These are phyloP conservation scores for Albula goreensis DNA, from an alignment of 2,113 vertebrate genomes.

Conservation along the genomic window DNA sequence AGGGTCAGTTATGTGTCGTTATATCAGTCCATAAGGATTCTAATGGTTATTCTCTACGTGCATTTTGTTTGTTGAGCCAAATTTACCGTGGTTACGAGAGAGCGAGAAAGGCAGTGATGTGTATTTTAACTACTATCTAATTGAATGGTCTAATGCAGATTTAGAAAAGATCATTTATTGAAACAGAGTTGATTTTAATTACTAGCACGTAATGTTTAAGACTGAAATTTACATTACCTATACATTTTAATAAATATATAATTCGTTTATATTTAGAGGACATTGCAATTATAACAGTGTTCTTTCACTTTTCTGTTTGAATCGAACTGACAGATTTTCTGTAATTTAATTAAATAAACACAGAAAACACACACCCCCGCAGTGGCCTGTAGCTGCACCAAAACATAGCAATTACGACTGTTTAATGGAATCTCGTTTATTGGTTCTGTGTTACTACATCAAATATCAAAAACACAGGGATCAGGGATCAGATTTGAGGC, in stretches of 20 bases:
- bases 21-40: no score
- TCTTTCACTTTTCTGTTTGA: not conserved
- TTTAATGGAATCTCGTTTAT: not conserved
- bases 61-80: not conserved
- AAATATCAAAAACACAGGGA: not conserved
- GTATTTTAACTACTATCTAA: no score
- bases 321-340: not conserved
- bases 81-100: not conserved
- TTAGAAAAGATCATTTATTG: no score
- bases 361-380: not conserved
- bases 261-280: no score
- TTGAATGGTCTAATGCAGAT: no score
- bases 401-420: not conserved
- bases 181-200: no score
- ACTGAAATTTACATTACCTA: no score
- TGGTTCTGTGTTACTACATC: conserved; percentile 2
- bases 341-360: not conserved
- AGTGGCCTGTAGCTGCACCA: conserved; percentile 6
- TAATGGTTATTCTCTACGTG: not conserved
- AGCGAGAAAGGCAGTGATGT: not conserved
- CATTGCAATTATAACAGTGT: no score
- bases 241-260: no score
- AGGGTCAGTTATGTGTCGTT: no score
- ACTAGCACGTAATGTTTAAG: no score
- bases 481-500: not conserved